Evolutionary conservation across 1,140 invertebrate genomes (phyloP), one percentile per base, ranked within the genome.

Genomic region (Stegodyphus mimosarum): DNA sequence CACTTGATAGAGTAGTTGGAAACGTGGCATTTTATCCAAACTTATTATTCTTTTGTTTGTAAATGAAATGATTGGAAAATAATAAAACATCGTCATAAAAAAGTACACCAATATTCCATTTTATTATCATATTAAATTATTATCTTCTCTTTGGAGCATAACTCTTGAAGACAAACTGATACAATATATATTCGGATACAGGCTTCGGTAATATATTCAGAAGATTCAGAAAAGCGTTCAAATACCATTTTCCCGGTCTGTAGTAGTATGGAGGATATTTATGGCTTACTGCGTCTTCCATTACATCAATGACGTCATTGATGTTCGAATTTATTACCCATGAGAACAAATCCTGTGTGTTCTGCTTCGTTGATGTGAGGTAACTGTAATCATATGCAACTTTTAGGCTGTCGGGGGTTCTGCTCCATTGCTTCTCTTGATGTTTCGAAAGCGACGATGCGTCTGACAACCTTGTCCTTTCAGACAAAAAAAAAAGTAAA

Each of bases 151-250:
- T 33, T 33, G 33, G 33, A 33, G 33, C 33, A 33, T 60, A 60
- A 33, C 64, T 48, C 63, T 80, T 80, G n/a, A 80, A 80, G 9
- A 80, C 11, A 72, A 63, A 52, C 13, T 80, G 10, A n/a, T 52
- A 71, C 52, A 80, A 15, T 5, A 80, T 17, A 15, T 71, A 80
- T 18, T 80, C 67, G 18, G 48, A n/a, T 6, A 71, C n/a, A n/a
- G 78, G 69, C 15, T 72, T 80, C 2, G 78, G 78, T 6, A 80
- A 10, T 7, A 49, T 48, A 6, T 17, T 33, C 33, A 52, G 49
- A 13, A 72, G 17, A 18, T n/a, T 55, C n/a, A 72, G 13, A 18
- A 63, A 9, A 13, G n/a, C 7, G 33, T 72, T 80, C 7, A 80
- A 72, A n/a, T 80, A 72, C 69, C 50, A 60, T 11, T 53, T 63